Percentiles rank a stretch among this genome's conserved stretches.
Conservation (phyloP, 2,888 invertebrate genomes). For the Diarsia mendica region DNA sequence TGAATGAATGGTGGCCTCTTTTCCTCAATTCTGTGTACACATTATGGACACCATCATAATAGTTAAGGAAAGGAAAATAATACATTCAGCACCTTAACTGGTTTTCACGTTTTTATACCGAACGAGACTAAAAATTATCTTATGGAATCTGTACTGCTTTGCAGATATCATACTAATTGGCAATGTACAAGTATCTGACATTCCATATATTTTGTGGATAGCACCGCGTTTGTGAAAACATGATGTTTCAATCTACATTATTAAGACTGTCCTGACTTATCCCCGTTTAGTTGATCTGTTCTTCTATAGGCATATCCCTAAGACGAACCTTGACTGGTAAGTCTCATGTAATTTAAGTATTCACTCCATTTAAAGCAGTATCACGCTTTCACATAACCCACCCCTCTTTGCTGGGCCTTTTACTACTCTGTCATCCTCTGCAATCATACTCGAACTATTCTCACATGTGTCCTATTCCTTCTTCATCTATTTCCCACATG, state of each 20-base stretch:
- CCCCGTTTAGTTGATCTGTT: not conserved
- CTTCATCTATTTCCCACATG: not conserved
- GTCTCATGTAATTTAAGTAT: not conserved
- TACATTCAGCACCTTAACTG: not conserved
- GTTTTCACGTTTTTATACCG: not conserved
- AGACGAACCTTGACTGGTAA: too few species aligned
- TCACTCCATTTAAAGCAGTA: not conserved
- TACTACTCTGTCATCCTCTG: too few species aligned
- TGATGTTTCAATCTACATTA: not conserved
- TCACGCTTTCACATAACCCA: not conserved
- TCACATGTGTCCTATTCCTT: not conserved
- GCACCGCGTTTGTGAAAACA: not conserved
- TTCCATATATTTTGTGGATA: not conserved
- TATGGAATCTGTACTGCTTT: not conserved
- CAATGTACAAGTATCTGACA: not conserved
- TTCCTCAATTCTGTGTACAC: conserved; percentile 6
- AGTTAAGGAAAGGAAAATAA: not conserved
- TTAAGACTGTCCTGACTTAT: not conserved
- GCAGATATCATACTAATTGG: not conserved
- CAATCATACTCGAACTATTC: not conserved
- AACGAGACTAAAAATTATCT: not conserved
- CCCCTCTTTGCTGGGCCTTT: not conserved
- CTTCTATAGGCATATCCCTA: not conserved
- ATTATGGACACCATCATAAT: not conserved
- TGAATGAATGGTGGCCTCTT: conserved; percentile 21